phyloP scores from a whole-genome alignment of 1,140 invertebrate genomes.

The Drosophila equinoxialis region DNA sequence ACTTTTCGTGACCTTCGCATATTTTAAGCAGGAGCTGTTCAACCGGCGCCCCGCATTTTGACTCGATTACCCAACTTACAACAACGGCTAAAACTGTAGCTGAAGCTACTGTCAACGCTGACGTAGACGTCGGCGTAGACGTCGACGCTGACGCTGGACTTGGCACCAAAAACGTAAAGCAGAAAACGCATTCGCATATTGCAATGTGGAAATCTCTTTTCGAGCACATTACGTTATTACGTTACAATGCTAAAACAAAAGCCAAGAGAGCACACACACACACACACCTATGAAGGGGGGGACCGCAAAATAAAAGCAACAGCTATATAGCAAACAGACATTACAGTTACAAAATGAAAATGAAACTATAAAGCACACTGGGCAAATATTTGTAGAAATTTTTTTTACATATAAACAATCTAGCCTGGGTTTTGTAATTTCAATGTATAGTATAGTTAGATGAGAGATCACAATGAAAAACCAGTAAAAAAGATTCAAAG shows the following conservation, averaged over 20 bases:
- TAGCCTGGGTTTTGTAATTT: no score
- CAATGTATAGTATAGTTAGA: no score
- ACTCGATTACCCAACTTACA: conserved; percentile 58
- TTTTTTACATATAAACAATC: no score
- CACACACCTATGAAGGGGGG: neutral
- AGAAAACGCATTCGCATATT: conserved; percentile 38
- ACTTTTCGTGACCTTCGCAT: conserved; percentile 71
- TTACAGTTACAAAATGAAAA: conserved; percentile 77
- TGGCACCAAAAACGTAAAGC: conserved; percentile 76
- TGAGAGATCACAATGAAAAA: no score
- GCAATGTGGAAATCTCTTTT: conserved; percentile 66
- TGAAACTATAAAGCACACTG: conserved; percentile 58
- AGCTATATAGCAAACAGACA: conserved; percentile 58
- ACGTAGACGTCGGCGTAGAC: conserved; percentile 6
- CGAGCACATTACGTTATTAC: conserved; percentile 70
- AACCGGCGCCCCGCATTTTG: conserved; percentile 55
- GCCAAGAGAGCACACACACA: conserved; percentile 32
- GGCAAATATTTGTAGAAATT: no score
- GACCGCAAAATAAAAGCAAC: conserved; percentile 31
- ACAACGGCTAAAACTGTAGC: conserved; percentile 24
- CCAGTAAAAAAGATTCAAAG: no score
- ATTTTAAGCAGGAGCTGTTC: conserved; percentile 60
- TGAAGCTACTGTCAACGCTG: conserved; percentile 7
- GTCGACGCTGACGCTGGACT: conserved; percentile 69
- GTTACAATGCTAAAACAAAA: conserved; percentile 42